Percentiles rank a stretch among this genome's conserved stretches.
Conservation (phyloP, 2,888 invertebrate species). For the Watsonalla binaria region DNA sequence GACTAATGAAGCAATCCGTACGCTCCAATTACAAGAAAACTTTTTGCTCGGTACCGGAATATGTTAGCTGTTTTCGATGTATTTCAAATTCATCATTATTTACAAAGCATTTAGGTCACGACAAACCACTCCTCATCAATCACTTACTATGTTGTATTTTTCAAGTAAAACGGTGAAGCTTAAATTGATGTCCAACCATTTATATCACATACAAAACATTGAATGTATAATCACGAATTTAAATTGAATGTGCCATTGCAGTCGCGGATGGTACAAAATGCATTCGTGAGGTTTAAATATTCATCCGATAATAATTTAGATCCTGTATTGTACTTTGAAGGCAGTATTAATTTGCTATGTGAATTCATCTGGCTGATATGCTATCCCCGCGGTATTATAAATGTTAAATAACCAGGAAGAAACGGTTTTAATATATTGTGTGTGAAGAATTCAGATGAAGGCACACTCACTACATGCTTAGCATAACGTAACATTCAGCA, state of each 20-base stretch:
- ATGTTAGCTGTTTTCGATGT: background rate
- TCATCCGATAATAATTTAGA: background rate
- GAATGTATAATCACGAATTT: slow-evolving; percentile 4
- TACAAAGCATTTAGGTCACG: background rate
- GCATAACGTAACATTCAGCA: no score
- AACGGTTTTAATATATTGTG: no score
- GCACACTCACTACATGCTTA: no score
- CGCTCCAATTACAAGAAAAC: slow-evolving; percentile 21
- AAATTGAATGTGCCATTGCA: slow-evolving; percentile 1
- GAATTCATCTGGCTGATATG: no score
- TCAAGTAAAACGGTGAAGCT: slow-evolving; percentile 5
- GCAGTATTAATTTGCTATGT: background rate
- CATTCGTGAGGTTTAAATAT: background rate
- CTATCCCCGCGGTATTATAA: no score
- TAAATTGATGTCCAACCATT: slow-evolving; percentile 9
- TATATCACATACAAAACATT: slow-evolving; percentile 5
- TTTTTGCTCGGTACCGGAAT: background rate
- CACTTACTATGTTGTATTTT: slow-evolving; percentile 1
- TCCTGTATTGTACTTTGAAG: background rate
- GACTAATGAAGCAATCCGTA: slow-evolving; percentile 16
- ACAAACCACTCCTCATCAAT: background rate
- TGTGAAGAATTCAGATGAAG: no score
- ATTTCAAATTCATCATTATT: background rate
- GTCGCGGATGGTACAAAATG: background rate
- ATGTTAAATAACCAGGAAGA: no score